Evolutionary conservation across 35 echinoderm and acorn worm genomes (phyloP).

Genomic region (Apostichopus parvimensis): DNA sequence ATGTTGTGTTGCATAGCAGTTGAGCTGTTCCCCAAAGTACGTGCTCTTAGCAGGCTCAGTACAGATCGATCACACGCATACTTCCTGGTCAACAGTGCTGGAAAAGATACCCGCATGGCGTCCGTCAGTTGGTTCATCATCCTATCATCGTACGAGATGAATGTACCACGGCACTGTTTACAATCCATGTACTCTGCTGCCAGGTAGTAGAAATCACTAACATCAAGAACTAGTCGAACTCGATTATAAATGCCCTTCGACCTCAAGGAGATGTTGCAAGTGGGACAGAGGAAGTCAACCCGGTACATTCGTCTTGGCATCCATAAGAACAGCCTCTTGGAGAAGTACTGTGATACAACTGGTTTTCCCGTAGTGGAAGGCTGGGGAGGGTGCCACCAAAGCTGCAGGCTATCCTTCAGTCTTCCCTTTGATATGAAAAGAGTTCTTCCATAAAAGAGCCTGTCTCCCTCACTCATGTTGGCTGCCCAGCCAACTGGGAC

Average conservation of each 20-base stretch:
- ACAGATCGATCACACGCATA: not conserved
- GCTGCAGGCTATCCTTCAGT: not conserved
- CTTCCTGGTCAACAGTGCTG: not conserved
- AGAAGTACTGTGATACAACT: not conserved
- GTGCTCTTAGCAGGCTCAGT: not conserved
- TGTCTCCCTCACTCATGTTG: not conserved
- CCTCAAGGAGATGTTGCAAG: not conserved
- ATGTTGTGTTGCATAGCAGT: not conserved
- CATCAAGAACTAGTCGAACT: constrained; percentile 23
- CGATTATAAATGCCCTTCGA: constrained; percentile 18
- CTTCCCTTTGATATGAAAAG: not conserved
- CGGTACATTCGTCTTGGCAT: not conserved
- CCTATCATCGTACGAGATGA: not conserved
- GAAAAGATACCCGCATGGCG: not conserved
- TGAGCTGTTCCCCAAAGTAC: constrained; percentile 4
- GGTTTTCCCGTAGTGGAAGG: not conserved
- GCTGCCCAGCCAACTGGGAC: not conserved
- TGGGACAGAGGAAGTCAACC: not conserved
- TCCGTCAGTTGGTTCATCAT: not conserved
- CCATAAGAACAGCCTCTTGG: not conserved
- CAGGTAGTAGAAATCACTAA: constrained; percentile 8
- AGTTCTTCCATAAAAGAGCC: not conserved
- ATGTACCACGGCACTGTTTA: not conserved
- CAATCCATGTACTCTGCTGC: constrained; percentile 22
- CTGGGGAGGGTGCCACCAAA: not conserved